Evolutionary conservation across 30 jellyfish, hydroid and myxozoan species (phyloP), one percentile per base, ranked within the genome.

Genomic region (Aurelia coerulea): DNA sequence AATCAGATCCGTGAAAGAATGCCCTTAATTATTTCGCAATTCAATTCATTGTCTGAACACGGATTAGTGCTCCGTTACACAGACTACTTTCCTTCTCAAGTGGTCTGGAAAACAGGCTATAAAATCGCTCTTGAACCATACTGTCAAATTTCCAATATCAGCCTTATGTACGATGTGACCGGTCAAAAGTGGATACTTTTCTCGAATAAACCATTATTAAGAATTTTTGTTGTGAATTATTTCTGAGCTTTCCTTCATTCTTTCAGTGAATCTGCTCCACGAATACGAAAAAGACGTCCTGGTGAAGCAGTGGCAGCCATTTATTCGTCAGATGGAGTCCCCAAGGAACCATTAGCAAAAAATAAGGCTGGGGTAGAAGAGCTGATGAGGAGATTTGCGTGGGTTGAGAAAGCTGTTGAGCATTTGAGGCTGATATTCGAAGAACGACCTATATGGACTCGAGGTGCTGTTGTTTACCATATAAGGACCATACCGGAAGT

Each of bases 381-480:
- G 33, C 23, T 87, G 79, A 56, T 60, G 54, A 42, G 73, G 64
- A 68, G 87, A 37, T 85, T 56, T 53, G 7, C 89, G 4, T 75
- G 83, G 84, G 92, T 78, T 51, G 75, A 68, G 34, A 79, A 60
- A 15, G 95, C 87, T 17, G 62, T 76, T 17, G 78, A 76, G 4
- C 73, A 65, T 2, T 37, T 88, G 10, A 49, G 72, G 17, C 73
- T 71, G 42, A 58, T 93, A 78, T 93, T 93, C 51, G 84, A 78
- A 4, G 94, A 84, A 41, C 70, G 98, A 34, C 98, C 97, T 10
- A 49, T 93, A 16, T 93, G 98, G 98, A 81, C 96, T 17, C 65
- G 90, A 14, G 34, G 88, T 2, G 97, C 98, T 5, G 56, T 88
- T 12, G 62, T 65, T n/a, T 83, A 85, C 76, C 94, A 83, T 35